These are phyloP conservation scores for Mystacornis crossleyi DNA, from an alignment of 2,113 vertebrate species.

Conservation along the genomic window DNA sequence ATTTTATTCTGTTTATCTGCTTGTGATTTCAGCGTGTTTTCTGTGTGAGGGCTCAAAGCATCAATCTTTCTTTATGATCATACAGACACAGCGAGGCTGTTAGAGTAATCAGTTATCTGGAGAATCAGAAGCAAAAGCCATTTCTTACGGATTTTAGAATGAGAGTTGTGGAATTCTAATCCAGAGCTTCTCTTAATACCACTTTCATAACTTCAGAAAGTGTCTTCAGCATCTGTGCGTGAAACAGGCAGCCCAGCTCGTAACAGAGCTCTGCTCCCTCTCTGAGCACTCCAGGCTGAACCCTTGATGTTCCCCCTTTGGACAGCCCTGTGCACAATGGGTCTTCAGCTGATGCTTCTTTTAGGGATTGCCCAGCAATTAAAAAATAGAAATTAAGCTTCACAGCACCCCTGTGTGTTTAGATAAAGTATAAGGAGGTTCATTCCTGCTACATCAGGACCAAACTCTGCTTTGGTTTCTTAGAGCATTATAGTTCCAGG, in stretches of 20 bases:
- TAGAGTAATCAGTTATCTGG: not conserved
- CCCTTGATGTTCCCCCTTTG: not conserved
- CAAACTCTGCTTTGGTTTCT: not conserved
- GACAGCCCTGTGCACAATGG: not conserved
- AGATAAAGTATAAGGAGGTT: not conserved
- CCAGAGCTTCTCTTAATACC: not conserved
- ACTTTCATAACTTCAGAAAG: not conserved
- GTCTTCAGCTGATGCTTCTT: not conserved
- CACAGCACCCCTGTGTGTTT: not conserved
- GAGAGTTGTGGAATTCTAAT: not conserved
- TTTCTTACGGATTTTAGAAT: not conserved
- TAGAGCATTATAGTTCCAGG: not conserved
- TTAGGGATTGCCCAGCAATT: not conserved
- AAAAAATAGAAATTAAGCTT: not conserved
- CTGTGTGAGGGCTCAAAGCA: not conserved
- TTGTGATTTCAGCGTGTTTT: not conserved
- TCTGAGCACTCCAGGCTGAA: not conserved
- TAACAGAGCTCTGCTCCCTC: not conserved
- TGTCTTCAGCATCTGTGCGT: not conserved
- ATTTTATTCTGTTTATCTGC: not conserved
- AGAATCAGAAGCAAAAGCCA: not conserved
- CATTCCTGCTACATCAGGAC: fast-evolving
- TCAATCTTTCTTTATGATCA: not conserved
- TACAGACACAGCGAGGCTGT: not conserved
- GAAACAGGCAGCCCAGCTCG: not conserved